Conservation (phyloP, 2,113 vertebrate species). For the Cygnus atratus region DNA sequence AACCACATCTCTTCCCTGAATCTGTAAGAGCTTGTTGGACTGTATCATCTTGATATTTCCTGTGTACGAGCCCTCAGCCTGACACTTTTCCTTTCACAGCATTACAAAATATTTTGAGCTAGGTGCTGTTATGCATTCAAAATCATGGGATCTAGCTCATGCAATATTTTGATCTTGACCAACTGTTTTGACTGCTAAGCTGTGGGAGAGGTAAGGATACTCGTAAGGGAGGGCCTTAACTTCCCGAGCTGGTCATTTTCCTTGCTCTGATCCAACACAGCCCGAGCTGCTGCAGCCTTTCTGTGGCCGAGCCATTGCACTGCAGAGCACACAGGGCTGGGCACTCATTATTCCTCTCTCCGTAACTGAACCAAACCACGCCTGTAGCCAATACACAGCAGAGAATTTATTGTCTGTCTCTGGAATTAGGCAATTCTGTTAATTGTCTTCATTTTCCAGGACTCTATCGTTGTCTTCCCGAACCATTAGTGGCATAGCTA, state of each 20-base stretch:
- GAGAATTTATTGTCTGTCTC: background rate
- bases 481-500: background rate
- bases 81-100: background rate
- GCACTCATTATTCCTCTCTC: background rate
- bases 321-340: background rate
- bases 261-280: background rate
- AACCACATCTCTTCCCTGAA: background rate
- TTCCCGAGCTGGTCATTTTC: background rate
- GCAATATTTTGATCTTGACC: background rate
- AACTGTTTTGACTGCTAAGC: background rate
- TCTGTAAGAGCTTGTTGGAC: background rate
- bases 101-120: background rate
- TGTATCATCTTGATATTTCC: background rate
- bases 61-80: background rate
- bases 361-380: background rate
- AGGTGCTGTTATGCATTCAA: background rate
- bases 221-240: background rate
- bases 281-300: background rate
- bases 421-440: constrained; percentile 36
- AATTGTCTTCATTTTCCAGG: constrained; percentile 16
- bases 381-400: constrained; percentile 5
- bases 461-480: background rate
- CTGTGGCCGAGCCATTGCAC: background rate
- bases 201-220: background rate
- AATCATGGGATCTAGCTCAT: fast-evolving